These are phyloP conservation scores for Heliothis subflexa DNA, from an alignment of 1,140 invertebrate species.

Conservation along the genomic window DNA sequence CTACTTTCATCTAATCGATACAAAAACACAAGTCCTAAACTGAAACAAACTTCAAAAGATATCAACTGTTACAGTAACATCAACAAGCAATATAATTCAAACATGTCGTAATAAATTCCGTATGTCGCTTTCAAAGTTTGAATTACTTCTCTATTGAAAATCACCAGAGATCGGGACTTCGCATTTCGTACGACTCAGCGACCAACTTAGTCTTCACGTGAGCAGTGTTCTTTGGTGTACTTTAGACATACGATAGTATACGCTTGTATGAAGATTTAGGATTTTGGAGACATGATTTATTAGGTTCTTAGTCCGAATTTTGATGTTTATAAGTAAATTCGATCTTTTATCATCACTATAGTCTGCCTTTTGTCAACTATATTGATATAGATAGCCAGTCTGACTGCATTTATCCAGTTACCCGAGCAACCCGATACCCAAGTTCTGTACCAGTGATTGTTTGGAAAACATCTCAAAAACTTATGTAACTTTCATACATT, in stretches of 20 bases:
- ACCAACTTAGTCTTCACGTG: slow-evolving; percentile 50
- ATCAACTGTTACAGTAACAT: slow-evolving; percentile 44
- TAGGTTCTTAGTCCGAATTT: background rate
- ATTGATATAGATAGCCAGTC: too few species aligned
- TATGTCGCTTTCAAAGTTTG: slow-evolving; percentile 65
- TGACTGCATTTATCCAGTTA: too few species aligned
- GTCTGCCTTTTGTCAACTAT: too few species aligned
- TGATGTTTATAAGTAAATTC: too few species aligned
- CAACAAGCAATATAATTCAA: slow-evolving; percentile 56
- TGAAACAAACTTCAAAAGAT: slow-evolving; percentile 59
- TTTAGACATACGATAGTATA: slow-evolving; percentile 49
- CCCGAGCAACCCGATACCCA: too few species aligned
- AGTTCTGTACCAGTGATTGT: too few species aligned
- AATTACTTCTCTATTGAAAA: slow-evolving; percentile 70
- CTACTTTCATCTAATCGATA: background rate
- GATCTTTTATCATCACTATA: too few species aligned
- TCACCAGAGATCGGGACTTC: slow-evolving; percentile 49
- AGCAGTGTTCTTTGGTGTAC: slow-evolving; percentile 70
- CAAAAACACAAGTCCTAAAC: background rate
- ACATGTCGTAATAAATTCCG: slow-evolving; percentile 73
- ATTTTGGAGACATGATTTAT: slow-evolving; percentile 40
- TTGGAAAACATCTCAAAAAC: too few species aligned
- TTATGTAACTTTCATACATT: too few species aligned
- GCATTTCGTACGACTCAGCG: slow-evolving; percentile 41
- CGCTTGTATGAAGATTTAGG: slow-evolving; percentile 44